phyloP scores from a whole-genome alignment of 2,113 vertebrate genomes.

The Callospermophilus lateralis region DNA sequence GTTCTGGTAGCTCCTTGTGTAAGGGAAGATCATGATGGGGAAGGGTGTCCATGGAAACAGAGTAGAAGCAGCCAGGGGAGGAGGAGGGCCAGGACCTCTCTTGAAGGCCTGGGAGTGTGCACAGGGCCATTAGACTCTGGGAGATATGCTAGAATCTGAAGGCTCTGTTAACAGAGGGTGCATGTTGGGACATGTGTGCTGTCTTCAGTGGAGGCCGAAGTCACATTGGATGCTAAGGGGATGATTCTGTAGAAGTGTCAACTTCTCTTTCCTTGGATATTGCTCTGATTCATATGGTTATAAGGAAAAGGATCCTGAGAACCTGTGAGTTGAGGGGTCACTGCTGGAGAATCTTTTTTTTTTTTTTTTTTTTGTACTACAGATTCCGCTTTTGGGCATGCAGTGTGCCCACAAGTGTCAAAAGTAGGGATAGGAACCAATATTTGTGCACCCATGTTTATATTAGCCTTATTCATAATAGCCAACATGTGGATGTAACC shows the following conservation, averaged over 20 bases:
- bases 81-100: neutral
- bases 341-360: neutral
- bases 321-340: neutral
- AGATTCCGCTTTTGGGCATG: neutral
- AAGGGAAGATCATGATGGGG: neutral
- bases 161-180: neutral
- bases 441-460: neutral
- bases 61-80: neutral
- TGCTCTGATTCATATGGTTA: neutral
- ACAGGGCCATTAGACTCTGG: accelerated
- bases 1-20: neutral
- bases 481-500: neutral
- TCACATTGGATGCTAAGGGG: neutral
- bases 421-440: neutral
- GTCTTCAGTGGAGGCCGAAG: neutral
- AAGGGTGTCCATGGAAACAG: neutral
- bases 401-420: neutral
- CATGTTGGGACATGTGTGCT: neutral
- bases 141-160: neutral
- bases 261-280: neutral
- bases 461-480: neutral
- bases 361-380: neutral
- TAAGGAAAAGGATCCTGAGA: neutral
- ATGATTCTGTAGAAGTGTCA: neutral
- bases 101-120: accelerated